Evolutionary conservation across 1,140 invertebrate genomes (phyloP).

Genomic region (Sarcophaga bullata): DNA sequence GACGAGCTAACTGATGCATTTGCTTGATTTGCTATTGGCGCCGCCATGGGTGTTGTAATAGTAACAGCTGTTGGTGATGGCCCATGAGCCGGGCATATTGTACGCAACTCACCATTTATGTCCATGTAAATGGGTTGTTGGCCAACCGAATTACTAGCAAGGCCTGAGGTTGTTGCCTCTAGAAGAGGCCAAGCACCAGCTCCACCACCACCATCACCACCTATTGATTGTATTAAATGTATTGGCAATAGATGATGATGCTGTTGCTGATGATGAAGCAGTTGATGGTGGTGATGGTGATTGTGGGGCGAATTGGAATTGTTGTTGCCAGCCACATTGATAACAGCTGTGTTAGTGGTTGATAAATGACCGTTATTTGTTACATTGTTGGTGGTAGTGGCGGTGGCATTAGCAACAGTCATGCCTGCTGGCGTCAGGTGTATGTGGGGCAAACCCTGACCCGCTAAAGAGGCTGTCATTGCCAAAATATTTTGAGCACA

Average conservation of each 20-base stretch:
- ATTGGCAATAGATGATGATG: conserved; percentile 27
- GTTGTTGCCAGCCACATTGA: conserved; percentile 34
- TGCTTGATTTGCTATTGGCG: conserved; percentile 50
- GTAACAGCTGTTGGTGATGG: conserved; percentile 51
- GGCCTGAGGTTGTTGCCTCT: conserved; percentile 45
- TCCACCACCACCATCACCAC: conserved; percentile 8
- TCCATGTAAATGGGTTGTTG: conserved; percentile 61
- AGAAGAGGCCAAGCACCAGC: conserved; percentile 55
- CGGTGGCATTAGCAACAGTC: conserved; percentile 48
- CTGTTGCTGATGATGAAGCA: conserved; percentile 5
- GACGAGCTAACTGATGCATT: conserved; percentile 28
- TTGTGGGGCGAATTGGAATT: not conserved
- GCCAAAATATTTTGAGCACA: conserved; percentile 32
- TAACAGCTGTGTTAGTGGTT: conserved; percentile 20
- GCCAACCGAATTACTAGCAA: conserved; percentile 44
- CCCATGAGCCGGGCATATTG: conserved; percentile 61
- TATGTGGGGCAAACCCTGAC: conserved; percentile 54
- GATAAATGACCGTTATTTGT: conserved; percentile 38
- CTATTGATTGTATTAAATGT: conserved; percentile 20
- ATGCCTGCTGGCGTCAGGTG: conserved; percentile 47
- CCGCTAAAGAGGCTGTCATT: conserved; percentile 23
- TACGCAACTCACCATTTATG: conserved; percentile 59
- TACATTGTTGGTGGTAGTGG: conserved; percentile 57
- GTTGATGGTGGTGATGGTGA: not conserved
- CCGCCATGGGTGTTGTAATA: not conserved